Base-by-base conservation (phyloP, 2,888 invertebrate genomes). In the Timema podura region DNA sequence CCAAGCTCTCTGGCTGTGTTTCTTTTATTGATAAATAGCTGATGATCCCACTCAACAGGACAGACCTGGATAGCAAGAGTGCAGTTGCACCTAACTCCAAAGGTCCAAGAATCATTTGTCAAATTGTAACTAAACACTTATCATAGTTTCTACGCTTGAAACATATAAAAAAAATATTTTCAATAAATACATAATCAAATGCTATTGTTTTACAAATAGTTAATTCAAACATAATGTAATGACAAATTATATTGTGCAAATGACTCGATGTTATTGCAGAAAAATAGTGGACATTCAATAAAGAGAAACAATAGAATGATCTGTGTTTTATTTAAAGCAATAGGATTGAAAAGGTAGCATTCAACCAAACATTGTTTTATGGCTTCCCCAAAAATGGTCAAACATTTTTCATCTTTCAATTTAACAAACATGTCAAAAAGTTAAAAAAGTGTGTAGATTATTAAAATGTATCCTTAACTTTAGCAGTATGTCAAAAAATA, bases 231-330 rank as follows among this genome's bases (percentile, higher is more conserved):
- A 57, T 9, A 57, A 57, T 11, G 30, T 15, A 13, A 30, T 45
- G 45, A 16, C 44, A 13, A n/a, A 61, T 45, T 61, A 15, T 30
- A 6, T 61, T 45, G 9, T 61, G 10, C 1, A 30, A 30, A 30
- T 30, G 30, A 30, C 30, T 30, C 30, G 30, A 30, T 30, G 30
- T 30, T 30, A 30, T 30, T 61, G 16, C 44, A 61, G 61, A 10
- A 61, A 61, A 61, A 61, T 30, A 61, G 51, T 51, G 51, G n/a
- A 9, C 30, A 61, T 44, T 30, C 61, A 61, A 10, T 30, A 30
- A 30, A 30, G 2, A 30, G 30, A 30, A 30, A 30, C 30, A 30
- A 30, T 30, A 30, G 30, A 30, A 30, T 30, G 30, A 30, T 30
- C 30, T 30, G 30, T 30, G 30, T 30, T 30, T 30, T 30, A 30